These are phyloP conservation scores for Thalassoma bifasciatum DNA, from an alignment of 2,113 vertebrate genomes.

Conservation along the genomic window DNA sequence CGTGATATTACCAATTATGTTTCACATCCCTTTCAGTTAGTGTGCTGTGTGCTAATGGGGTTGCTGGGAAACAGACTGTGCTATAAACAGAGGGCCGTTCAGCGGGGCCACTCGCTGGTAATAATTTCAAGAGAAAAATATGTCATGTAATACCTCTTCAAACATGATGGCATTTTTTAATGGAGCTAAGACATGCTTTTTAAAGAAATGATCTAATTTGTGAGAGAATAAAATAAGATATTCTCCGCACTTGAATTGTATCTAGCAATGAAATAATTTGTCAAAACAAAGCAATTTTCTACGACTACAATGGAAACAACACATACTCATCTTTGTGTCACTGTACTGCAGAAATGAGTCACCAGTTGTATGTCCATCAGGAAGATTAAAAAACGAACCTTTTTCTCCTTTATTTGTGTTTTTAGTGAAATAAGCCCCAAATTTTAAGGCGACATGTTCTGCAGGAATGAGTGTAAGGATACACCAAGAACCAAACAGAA, in stretches of 20 bases:
- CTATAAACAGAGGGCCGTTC: slow-evolving; percentile 59
- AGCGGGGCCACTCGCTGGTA: slow-evolving; percentile 26
- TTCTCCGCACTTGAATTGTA: not conserved
- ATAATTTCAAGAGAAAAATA: slow-evolving; percentile 50
- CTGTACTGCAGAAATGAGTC: slow-evolving; percentile 23
- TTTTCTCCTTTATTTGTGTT: not conserved
- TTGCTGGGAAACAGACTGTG: slow-evolving; percentile 77
- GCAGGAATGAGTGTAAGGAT: not conserved
- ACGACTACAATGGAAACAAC: slow-evolving; percentile 15
- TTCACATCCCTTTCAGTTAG: slow-evolving; percentile 34
- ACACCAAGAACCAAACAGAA: not conserved
- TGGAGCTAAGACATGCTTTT: not conserved
- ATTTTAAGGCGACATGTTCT: not conserved
- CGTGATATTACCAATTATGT: slow-evolving; percentile 59
- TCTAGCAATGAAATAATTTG: too few species aligned
- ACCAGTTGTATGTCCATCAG: slow-evolving; percentile 14
- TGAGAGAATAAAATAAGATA: not conserved
- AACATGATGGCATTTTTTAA: not conserved
- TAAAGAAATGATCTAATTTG: not conserved
- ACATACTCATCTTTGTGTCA: slow-evolving; percentile 14
- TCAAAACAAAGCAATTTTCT: not conserved
- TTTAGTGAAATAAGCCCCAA: not conserved
- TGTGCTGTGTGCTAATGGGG: slow-evolving; percentile 55
- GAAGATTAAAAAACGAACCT: slow-evolving; percentile 11
- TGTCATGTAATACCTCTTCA: slow-evolving; percentile 17